These are phyloP conservation scores for Petrocephalus sullivani DNA, from an alignment of 2,797 vertebrate species.

Conservation along the genomic window DNA sequence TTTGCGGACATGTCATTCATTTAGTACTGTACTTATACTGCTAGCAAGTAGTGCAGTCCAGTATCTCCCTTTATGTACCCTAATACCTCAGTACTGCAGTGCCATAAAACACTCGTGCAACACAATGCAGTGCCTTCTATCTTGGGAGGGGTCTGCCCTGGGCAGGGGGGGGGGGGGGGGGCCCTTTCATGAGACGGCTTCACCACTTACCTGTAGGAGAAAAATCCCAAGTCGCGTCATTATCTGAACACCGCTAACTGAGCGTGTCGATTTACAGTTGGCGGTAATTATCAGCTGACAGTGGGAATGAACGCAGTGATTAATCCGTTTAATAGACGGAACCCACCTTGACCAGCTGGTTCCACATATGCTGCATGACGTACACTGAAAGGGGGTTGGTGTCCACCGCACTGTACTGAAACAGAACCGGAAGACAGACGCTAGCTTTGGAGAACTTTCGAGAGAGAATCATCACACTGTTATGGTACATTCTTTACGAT, in stretches of 20 bases:
- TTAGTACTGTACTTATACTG: background rate
- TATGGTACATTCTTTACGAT: background rate
- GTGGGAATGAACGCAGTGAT: background rate
- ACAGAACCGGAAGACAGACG: slow-evolving; percentile 9
- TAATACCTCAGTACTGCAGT: background rate
- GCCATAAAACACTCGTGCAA: background rate
- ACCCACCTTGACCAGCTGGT: slow-evolving; percentile 56
- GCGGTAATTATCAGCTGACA: background rate
- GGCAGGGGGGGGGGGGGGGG: background rate
- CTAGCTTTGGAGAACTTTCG: background rate
- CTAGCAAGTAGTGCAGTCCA: background rate
- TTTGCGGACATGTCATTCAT: background rate
- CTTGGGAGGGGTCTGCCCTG: background rate
- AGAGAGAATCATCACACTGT: background rate
- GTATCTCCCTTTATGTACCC: background rate
- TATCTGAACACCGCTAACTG: background rate
- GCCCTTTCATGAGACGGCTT: background rate
- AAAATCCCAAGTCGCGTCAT: background rate
- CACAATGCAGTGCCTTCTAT: background rate
- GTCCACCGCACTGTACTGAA: slow-evolving; percentile 55
- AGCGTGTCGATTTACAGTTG: background rate
- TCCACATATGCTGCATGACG: slow-evolving; percentile 59
- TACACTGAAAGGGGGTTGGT: slow-evolving; percentile 59
- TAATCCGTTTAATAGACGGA: background rate
- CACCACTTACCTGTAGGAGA: background rate